These are phyloP conservation scores for Serranus cabrilla DNA, from an alignment of 2,797 vertebrate genomes.

Conservation along the genomic window DNA sequence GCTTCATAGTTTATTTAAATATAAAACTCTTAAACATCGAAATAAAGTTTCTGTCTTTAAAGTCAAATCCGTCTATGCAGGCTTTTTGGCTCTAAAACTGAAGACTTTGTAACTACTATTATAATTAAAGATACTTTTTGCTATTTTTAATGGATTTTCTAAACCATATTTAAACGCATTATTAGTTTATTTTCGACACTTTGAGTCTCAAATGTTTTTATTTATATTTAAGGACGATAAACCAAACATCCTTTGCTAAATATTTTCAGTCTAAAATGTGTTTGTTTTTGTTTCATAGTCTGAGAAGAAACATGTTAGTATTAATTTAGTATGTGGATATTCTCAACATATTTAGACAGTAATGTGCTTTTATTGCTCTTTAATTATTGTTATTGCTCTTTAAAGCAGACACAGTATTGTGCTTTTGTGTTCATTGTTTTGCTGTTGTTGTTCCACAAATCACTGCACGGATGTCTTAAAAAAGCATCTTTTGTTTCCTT, in stretches of 20 bases:
- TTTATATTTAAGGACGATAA: too few species aligned
- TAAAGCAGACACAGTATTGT: neutral
- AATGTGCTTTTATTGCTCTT: neutral
- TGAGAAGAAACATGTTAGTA: neutral
- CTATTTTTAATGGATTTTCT: too few species aligned
- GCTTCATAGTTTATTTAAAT: neutral
- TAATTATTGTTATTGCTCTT: neutral
- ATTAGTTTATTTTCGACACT: neutral
- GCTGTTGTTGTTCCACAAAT: neutral
- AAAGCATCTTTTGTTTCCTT: neutral
- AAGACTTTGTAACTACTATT: neutral
- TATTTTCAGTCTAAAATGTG: too few species aligned
- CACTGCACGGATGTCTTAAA: neutral
- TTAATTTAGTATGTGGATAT: conserved; percentile 4
- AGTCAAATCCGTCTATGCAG: neutral
- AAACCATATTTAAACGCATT: too few species aligned
- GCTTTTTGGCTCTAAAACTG: neutral
- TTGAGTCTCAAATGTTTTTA: too few species aligned
- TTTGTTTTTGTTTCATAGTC: neutral
- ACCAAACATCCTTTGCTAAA: too few species aligned
- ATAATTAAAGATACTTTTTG: rapidly evolving
- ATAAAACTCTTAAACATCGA: neutral
- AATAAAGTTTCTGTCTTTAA: neutral
- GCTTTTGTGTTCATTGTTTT: neutral
- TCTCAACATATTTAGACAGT: neutral